Percentiles rank a stretch among this genome's conserved stretches.
These are phyloP conservation scores for Heterohyrax brucei DNA, from an alignment of 2,797 vertebrate species.

Conservation along the genomic window DNA sequence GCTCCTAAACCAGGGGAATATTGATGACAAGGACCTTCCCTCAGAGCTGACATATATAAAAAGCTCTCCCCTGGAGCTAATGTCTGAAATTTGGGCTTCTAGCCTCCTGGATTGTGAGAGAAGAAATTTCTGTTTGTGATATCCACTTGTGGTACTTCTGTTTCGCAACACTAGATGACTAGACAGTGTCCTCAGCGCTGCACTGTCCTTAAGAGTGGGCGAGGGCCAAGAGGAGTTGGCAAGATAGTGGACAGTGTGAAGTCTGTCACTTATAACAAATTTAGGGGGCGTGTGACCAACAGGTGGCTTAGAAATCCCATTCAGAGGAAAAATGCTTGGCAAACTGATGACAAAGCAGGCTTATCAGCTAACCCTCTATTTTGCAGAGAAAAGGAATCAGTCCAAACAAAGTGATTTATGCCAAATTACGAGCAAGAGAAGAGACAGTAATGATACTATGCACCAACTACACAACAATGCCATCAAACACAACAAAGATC, in stretches of 20 bases:
- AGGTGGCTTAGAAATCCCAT: neutral
- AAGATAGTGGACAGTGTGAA: neutral
- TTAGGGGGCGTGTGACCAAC: neutral
- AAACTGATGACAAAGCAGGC: neutral
- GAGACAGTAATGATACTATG: neutral
- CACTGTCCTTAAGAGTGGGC: neutral
- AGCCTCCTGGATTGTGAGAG: no score
- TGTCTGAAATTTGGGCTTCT: no score
- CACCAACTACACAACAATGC: neutral
- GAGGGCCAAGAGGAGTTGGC: neutral
- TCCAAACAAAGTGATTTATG: slow-evolving; percentile 62
- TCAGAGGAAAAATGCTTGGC: slow-evolving; percentile 59
- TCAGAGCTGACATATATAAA: no score
- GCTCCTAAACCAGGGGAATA: no score
- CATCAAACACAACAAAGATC: no score
- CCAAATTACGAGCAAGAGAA: neutral
- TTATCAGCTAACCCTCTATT: neutral
- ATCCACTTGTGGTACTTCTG: no score
- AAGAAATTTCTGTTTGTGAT: no score
- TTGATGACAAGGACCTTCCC: no score
- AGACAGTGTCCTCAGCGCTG: neutral
- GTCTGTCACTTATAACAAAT: neutral
- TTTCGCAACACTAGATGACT: no score
- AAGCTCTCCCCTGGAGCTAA: no score
- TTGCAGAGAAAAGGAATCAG: slow-evolving; percentile 52